phyloP scores from a whole-genome alignment of 2,888 invertebrate genomes.

The Incurvaria masculella region DNA sequence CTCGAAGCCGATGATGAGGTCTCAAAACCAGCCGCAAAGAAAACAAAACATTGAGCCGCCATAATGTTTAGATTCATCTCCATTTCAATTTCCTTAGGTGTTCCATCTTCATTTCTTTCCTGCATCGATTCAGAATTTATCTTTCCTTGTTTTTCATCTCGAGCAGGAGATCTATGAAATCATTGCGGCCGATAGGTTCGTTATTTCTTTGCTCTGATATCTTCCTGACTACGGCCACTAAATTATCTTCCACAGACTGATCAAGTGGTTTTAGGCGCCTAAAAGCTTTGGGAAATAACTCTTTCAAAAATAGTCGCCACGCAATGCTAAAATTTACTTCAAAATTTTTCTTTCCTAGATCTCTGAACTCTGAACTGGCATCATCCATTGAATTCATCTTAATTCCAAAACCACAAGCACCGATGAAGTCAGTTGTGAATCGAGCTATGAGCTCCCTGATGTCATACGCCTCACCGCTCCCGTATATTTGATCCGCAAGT shows the following conservation, averaged over 20 bases:
- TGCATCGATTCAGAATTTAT: constrained; percentile 30
- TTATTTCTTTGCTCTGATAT: constrained; percentile 16
- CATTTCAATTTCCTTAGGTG: constrained; percentile 20
- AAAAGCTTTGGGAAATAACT: neutral
- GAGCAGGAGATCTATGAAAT: constrained; percentile 31
- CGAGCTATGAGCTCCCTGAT: neutral
- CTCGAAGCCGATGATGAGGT: constrained; percentile 34
- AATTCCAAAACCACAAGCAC: constrained; percentile 20
- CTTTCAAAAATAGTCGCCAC: neutral
- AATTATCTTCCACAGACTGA: no score
- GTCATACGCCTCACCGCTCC: neutral
- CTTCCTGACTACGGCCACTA: no score
- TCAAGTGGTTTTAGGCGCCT: no score
- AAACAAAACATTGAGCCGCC: constrained; percentile 31
- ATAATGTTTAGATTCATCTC: constrained; percentile 28
- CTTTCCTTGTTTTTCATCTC: constrained; percentile 26
- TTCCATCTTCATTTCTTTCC: constrained; percentile 25
- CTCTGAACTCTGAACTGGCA: constrained; percentile 17
- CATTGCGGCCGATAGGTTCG: constrained; percentile 20
- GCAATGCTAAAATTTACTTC: no score
- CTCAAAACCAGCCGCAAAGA: constrained; percentile 35
- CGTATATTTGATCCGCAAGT: neutral
- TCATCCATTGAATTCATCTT: constrained; percentile 19
- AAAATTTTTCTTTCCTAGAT: constrained; percentile 8
- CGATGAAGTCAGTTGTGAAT: constrained; percentile 11